A percentile compares a stretch with the other conserved stretches of the same genome.
These are phyloP conservation scores for Poeciliopsis turrubarensis DNA, from an alignment of 2,113 vertebrate genomes.

Conservation along the genomic window DNA sequence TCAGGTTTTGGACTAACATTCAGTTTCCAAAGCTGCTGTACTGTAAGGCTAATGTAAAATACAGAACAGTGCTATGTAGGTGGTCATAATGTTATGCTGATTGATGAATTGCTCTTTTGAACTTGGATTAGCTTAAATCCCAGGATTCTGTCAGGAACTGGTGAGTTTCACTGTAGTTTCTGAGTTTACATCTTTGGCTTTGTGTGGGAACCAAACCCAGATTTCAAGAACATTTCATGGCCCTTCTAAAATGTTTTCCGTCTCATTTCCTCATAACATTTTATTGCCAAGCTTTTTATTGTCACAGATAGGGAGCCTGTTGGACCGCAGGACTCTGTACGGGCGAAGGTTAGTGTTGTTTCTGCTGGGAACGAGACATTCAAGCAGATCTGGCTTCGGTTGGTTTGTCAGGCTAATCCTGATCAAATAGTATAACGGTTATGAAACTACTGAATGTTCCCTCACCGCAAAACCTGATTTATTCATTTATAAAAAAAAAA, in stretches of 20 bases:
- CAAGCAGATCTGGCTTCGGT: not conserved
- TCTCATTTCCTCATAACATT: not conserved
- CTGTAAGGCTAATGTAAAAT: no score
- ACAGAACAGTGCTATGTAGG: no score
- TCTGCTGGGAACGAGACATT: not conserved
- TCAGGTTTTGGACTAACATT: no score
- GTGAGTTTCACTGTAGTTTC: not conserved
- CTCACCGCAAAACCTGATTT: no score
- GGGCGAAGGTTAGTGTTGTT: not conserved
- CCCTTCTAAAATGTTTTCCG: not conserved
- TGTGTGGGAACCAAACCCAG: not conserved
- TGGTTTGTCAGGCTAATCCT: not conserved
- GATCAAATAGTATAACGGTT: not conserved
- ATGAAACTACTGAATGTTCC: not conserved
- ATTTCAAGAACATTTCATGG: not conserved
- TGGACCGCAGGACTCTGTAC: not conserved
- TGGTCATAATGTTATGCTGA: no score
- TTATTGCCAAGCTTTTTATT: constrained; percentile 6
- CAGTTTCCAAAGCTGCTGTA: no score
- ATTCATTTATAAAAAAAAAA: no score
- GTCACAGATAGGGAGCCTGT: not conserved
- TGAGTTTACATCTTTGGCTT: not conserved
- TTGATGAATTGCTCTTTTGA: no score
- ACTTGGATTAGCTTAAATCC: no score
- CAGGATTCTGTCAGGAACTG: no score